phyloP scores from a whole-genome alignment of 2,113 vertebrate genomes.

The Lampris megalopsis region DNA sequence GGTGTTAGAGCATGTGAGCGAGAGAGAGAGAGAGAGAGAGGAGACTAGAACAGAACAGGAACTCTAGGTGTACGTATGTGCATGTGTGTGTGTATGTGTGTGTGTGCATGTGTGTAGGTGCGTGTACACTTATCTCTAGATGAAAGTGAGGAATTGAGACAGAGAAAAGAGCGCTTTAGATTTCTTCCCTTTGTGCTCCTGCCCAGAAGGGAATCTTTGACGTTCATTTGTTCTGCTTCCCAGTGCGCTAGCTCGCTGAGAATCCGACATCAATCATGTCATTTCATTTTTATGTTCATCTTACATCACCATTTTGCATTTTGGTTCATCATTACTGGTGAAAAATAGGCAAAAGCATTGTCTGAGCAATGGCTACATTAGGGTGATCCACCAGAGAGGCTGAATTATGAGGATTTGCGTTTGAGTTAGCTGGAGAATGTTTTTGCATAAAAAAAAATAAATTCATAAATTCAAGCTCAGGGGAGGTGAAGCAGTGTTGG shows the following conservation, averaged over 20 bases:
- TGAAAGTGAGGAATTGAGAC: constrained; percentile 58
- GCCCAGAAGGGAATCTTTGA: constrained; percentile 66
- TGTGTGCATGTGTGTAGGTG: background rate
- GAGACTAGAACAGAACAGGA: background rate
- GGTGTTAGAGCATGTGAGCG: constrained; percentile 35
- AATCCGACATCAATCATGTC: constrained; percentile 60
- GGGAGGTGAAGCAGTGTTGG: constrained; percentile 37
- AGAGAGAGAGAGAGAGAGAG: constrained; percentile 13
- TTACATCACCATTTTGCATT: constrained; percentile 61
- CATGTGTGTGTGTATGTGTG: background rate
- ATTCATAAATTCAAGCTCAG: constrained; percentile 44
- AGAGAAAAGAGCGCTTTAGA: constrained; percentile 65
- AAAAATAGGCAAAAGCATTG: constrained; percentile 59
- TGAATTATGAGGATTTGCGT: constrained; percentile 36
- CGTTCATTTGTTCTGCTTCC: constrained; percentile 61
- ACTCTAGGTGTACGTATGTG: background rate
- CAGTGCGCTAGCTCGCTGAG: constrained; percentile 40
- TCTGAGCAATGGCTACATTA: constrained; percentile 59
- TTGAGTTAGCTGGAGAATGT: constrained; percentile 36
- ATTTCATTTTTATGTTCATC: constrained; percentile 61
- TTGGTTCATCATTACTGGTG: constrained; percentile 57
- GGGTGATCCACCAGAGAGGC: constrained; percentile 37
- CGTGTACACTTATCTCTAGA: constrained; percentile 24
- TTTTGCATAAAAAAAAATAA: constrained; percentile 42
- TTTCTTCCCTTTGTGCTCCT: constrained; percentile 58